phyloP scores from a whole-genome alignment of 2,113 vertebrate genomes.

The Anthoscopus minutus region DNA sequence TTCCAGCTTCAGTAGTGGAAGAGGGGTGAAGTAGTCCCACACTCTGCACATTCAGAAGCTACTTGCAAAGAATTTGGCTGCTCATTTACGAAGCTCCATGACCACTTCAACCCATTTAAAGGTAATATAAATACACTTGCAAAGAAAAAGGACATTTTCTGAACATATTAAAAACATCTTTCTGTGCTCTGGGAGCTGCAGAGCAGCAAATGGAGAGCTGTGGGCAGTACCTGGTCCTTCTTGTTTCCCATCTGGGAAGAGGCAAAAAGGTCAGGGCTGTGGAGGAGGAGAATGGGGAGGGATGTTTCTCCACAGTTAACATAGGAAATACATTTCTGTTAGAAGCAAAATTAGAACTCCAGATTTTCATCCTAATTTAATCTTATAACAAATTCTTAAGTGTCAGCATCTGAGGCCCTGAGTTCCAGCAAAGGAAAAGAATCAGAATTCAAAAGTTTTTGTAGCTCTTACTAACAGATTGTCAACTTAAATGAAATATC shows the following conservation, averaged over 20 bases:
- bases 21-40: fast-evolving
- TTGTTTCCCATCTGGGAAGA: background rate
- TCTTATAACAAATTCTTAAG: background rate
- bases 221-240: background rate
- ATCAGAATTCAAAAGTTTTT: background rate
- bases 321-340: background rate
- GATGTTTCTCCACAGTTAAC: background rate
- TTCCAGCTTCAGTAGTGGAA: background rate
- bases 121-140: background rate
- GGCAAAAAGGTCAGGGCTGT: background rate
- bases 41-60: background rate
- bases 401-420: background rate
- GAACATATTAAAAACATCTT: background rate
- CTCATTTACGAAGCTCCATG: background rate
- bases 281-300: background rate
- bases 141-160: background rate
- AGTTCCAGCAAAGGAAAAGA: background rate
- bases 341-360: background rate
- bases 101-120: background rate
- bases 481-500: background rate
- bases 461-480: background rate
- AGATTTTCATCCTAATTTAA: background rate
- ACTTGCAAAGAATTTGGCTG: background rate
- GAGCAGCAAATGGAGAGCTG: background rate
- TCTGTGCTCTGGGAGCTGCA: background rate